phyloP scores from a whole-genome alignment of 2,113 vertebrate genomes.

The Scomber scombrus region DNA sequence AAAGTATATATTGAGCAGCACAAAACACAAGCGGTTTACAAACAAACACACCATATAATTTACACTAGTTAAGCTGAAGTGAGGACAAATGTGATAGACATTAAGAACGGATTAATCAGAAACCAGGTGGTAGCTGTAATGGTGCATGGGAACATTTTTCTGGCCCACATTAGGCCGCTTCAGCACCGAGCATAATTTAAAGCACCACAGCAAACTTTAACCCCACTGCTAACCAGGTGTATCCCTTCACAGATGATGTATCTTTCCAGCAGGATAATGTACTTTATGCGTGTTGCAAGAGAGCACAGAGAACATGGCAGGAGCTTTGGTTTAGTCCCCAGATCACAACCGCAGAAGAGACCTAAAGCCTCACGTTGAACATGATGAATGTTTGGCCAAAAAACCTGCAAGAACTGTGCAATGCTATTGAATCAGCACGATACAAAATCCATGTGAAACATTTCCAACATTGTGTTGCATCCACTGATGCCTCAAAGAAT shows the following conservation, averaged over 20 bases:
- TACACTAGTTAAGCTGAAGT: not conserved
- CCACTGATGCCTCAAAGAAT: not conserved
- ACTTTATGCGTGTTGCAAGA: conserved; percentile 12
- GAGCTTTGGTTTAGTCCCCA: conserved; percentile 6
- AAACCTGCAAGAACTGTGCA: not conserved
- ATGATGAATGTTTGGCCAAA: conserved; percentile 27
- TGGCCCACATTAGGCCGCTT: not conserved
- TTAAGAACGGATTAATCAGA: not conserved
- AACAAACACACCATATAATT: not conserved
- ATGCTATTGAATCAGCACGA: not conserved
- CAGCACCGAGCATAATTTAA: conserved; percentile 17
- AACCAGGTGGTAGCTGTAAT: not conserved
- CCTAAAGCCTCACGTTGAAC: not conserved
- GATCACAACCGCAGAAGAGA: not conserved
- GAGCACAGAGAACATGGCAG: not conserved
- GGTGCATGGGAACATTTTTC: not conserved
- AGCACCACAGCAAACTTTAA: conserved; percentile 12
- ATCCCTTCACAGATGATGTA: conserved; percentile 25
- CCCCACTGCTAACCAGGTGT: conserved; percentile 34
- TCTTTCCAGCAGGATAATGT: not conserved
- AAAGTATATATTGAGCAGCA: too few species aligned
- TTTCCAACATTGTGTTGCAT: conserved; percentile 2
- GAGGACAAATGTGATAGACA: not conserved
- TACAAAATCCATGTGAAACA: not conserved
- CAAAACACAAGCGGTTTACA: too few species aligned